Evolutionary conservation across 2,888 invertebrate genomes (phyloP).

Genomic region (Drosophila nr. perissopoda): DNA sequence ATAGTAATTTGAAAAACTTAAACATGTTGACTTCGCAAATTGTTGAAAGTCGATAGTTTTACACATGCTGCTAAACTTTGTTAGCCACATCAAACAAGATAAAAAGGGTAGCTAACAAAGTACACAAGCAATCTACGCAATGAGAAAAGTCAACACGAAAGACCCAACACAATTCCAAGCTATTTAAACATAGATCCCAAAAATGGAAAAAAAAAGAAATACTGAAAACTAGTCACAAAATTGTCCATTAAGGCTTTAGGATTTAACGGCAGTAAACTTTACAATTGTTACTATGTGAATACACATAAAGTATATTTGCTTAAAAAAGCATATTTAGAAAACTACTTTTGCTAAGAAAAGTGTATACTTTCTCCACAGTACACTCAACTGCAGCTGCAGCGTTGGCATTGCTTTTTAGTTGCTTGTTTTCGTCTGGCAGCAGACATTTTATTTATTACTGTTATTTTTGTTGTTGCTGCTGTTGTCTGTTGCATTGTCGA

Average conservation of each 20-base stretch:
- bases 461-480: constrained; percentile 28
- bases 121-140: background rate
- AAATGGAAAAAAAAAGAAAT: background rate
- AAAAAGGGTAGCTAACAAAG: too few relatives aligned
- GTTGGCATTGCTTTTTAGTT: constrained; percentile 44
- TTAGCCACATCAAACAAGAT: background rate
- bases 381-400: constrained; percentile 15
- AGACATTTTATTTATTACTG: constrained; percentile 52
- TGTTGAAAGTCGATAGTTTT: background rate
- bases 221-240: background rate
- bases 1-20: background rate
- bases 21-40: background rate
- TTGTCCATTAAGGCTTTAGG: background rate
- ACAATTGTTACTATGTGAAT: background rate
- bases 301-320: background rate
- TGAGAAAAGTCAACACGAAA: background rate
- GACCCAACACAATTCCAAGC: background rate
- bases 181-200: background rate
- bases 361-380: background rate
- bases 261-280: background rate
- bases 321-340: background rate
- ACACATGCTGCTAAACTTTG: background rate
- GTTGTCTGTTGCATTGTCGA: constrained; percentile 42
- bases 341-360: background rate
- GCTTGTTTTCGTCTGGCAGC: constrained; percentile 58